A percentile compares a stretch with the other conserved stretches of the same genome.
Evolutionary conservation across 2,797 vertebrate genomes (phyloP).

Genomic region (Notolepis coatsorum): DNA sequence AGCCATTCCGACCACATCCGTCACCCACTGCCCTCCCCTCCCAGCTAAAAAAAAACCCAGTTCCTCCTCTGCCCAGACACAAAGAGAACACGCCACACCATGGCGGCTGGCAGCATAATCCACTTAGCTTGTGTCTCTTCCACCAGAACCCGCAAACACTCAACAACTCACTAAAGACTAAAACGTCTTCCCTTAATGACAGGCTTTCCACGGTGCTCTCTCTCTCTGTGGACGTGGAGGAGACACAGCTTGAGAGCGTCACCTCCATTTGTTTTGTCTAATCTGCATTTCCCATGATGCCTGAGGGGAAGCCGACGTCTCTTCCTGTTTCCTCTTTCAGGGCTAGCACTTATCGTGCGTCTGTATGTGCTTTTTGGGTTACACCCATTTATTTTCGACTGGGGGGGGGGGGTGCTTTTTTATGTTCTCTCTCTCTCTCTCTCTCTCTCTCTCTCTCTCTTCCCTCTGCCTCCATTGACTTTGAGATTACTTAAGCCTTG

Average conservation of each 20-base stretch:
- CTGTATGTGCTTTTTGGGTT: constrained; percentile 64
- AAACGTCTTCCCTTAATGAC: constrained; percentile 16
- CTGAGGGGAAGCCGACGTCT: constrained; percentile 78
- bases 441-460: constrained; percentile 26
- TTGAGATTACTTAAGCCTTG: constrained; percentile 26
- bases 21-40: neutral
- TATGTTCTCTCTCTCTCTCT: constrained; percentile 22
- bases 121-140: neutral
- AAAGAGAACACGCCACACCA: neutral
- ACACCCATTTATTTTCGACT: constrained; percentile 79
- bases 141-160: neutral
- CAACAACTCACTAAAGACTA: neutral
- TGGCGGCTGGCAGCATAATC: neutral
- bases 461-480: constrained; percentile 34
- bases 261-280: constrained; percentile 86
- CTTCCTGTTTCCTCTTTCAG: constrained; percentile 84
- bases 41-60: too few species aligned
- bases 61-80: constrained; percentile 9
- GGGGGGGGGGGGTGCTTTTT: constrained; percentile 37
- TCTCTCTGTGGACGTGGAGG: constrained; percentile 37
- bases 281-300: constrained; percentile 83
- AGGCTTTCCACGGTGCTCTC: constrained; percentile 14
- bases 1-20: constrained; percentile 7
- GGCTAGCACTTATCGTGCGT: constrained; percentile 61
- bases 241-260: constrained; percentile 62